These are phyloP conservation scores for Sandelia bainsii DNA, from an alignment of 2,797 vertebrate genomes.

Conservation along the genomic window DNA sequence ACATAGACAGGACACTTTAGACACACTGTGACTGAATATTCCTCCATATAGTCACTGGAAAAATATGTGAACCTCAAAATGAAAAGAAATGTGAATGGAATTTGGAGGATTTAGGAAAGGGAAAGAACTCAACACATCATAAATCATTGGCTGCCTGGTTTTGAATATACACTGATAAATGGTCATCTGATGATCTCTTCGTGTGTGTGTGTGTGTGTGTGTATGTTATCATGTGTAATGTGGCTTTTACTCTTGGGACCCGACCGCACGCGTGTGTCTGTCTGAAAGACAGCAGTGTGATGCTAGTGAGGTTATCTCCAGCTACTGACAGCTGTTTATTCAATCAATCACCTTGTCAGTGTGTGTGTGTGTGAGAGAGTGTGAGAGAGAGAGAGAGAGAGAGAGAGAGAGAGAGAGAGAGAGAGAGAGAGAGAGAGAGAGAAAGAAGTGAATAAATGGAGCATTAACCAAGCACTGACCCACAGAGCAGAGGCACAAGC, in stretches of 20 bases:
- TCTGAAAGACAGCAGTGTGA: slow-evolving; percentile 66
- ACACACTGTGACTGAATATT: neutral
- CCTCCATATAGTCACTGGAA: slow-evolving; percentile 6
- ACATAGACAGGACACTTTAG: slow-evolving; percentile 21
- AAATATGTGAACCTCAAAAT: neutral
- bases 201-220: slow-evolving; percentile 32
- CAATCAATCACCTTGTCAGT: slow-evolving; percentile 96
- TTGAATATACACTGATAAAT: slow-evolving; percentile 62
- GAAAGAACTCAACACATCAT: slow-evolving; percentile 42
- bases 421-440: slow-evolving; percentile 82
- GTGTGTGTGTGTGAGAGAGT: slow-evolving; percentile 72
- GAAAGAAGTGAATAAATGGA: slow-evolving; percentile 99
- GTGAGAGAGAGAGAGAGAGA: slow-evolving; percentile 68
- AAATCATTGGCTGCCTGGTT: slow-evolving; percentile 55
- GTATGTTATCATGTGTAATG: slow-evolving; percentile 65
- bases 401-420: slow-evolving; percentile 61
- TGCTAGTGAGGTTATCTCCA: slow-evolving; percentile 78
- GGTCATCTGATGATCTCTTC: slow-evolving; percentile 55
- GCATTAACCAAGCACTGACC: slow-evolving; percentile 99
- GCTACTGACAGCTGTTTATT: slow-evolving; percentile 93
- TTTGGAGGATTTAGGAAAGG: slow-evolving; percentile 16
- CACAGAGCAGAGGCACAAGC: slow-evolving; percentile 91
- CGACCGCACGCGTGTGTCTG: slow-evolving; percentile 37
- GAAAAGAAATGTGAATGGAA: neutral
- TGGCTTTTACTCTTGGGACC: slow-evolving; percentile 68